A percentile compares a stretch with the other conserved stretches of the same genome.
Evolutionary conservation across 2,113 vertebrate species (phyloP).

Genomic region (Vimba vimba): DNA sequence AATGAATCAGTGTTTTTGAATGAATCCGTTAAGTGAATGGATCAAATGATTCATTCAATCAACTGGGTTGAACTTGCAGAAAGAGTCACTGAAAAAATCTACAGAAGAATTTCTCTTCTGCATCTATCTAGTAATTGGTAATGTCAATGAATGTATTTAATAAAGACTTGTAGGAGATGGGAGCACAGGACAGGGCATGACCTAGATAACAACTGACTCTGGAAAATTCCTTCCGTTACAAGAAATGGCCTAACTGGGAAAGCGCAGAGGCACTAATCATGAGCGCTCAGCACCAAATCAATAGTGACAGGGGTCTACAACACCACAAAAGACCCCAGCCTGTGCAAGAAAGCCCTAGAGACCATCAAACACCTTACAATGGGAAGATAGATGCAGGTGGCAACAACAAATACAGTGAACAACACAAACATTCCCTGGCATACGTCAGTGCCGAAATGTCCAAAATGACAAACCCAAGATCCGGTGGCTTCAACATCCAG

Average conservation of each 20-base stretch:
- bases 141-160: background rate
- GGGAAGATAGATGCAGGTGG: background rate
- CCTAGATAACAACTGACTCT: constrained; percentile 3
- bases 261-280: constrained; percentile 20
- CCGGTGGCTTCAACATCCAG: background rate
- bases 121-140: background rate
- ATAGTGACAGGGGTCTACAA: constrained; percentile 33
- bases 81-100: background rate
- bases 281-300: constrained; percentile 7
- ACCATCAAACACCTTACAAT: background rate
- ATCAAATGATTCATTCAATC: background rate
- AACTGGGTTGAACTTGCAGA: background rate
- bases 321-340: background rate
- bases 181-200: background rate
- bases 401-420: constrained; percentile 23
- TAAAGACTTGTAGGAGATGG: background rate
- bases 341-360: constrained; percentile 5
- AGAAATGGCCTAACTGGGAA: background rate
- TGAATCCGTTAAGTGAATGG: background rate
- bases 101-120: background rate
- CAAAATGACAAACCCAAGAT: constrained; percentile 10
- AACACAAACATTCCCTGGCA: background rate
- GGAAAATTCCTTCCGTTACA: background rate
- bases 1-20: background rate
- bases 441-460: background rate